Evolutionary conservation across 2,888 invertebrate genomes (phyloP).

Genomic region (Macrosiphum euphorbiae): DNA sequence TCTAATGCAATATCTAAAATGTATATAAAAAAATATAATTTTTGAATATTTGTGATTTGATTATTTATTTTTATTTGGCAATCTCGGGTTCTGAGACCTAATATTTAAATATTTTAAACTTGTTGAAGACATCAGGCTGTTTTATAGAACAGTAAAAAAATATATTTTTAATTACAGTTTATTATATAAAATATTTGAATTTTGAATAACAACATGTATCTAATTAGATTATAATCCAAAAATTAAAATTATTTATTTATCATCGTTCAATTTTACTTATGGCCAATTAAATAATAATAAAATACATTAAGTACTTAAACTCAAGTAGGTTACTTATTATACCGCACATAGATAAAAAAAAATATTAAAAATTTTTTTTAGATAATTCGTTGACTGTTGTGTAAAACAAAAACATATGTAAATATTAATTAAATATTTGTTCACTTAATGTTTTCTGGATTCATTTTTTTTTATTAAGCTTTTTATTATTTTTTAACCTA

Average conservation of each 20-base stretch:
- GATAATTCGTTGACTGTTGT: not conserved
- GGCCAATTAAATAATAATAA: not conserved
- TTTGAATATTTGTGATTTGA: not conserved
- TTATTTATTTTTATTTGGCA: not conserved
- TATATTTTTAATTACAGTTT: not conserved
- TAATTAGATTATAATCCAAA: not conserved
- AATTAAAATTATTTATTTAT: not conserved
- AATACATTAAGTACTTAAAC: not conserved
- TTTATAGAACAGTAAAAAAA: not conserved
- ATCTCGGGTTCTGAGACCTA: not conserved
- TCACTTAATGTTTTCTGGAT: not conserved
- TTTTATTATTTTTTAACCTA: not conserved
- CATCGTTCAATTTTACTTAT: not conserved
- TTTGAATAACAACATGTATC: not conserved
- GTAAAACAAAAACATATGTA: not conserved
- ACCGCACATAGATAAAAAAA: not conserved
- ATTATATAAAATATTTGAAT: not conserved
- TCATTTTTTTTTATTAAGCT: not conserved
- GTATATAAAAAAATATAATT: not conserved
- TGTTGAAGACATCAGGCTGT: not conserved
- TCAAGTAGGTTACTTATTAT: not conserved
- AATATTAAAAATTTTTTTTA: not conserved
- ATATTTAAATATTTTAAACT: not conserved
- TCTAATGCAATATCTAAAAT: not conserved
- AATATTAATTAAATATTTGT: constrained; percentile 1